Base-by-base conservation (phyloP, 2,113 vertebrate genomes). In the Chitala chitala region DNA sequence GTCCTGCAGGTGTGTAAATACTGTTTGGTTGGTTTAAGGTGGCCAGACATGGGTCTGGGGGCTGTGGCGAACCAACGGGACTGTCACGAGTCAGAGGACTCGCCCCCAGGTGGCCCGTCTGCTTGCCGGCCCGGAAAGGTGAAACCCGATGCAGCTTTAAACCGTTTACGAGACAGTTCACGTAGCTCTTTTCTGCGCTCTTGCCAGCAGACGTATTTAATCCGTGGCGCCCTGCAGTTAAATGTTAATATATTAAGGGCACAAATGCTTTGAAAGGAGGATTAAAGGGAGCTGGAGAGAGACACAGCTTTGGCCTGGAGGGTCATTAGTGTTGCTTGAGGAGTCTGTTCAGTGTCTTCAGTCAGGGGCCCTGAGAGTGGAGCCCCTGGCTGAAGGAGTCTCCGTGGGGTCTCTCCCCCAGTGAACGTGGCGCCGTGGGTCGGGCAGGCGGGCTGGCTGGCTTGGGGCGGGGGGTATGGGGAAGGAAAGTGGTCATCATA, bases 401-500 rank as follows among this genome's bases (percentile, higher is more conserved):
- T 38, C 36, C 36, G 40, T 48, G 46, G 46, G 46, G n/a, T 7
- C 46, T 48, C 46, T 5, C 5, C 46, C 5, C 12, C 12, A 51
- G 48, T 15, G 48, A 51, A 15, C 48, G 2, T 51, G 48, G n/a
- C 7, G n/a, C 29, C 12, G 69, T 72, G 71, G 56, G 72, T n/a
- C n/a, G n/a, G n/a, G n/a, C n/a, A n/a, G n/a, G n/a, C n/a, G n/a
- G n/a, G n/a, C n/a, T n/a, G n/a, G n/a, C n/a, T n/a, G n/a, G n/a
- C n/a, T n/a, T n/a, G n/a, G n/a, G n/a, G n/a, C n/a, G 73, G 24
- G 76, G 75, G 77, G 78, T 79, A 78, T 75, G 80, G 83, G 77
- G 78, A 75, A 76, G 78, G 40, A 68, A 46, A 68, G 64, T 46
- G 64, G n/a, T n/a, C n/a, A 68, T 68, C 40, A 36, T 68, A 42